Evolutionary conservation across 2,113 vertebrate genomes (phyloP), one percentile per base, ranked within the genome.

Genomic region (Nestor notabilis): DNA sequence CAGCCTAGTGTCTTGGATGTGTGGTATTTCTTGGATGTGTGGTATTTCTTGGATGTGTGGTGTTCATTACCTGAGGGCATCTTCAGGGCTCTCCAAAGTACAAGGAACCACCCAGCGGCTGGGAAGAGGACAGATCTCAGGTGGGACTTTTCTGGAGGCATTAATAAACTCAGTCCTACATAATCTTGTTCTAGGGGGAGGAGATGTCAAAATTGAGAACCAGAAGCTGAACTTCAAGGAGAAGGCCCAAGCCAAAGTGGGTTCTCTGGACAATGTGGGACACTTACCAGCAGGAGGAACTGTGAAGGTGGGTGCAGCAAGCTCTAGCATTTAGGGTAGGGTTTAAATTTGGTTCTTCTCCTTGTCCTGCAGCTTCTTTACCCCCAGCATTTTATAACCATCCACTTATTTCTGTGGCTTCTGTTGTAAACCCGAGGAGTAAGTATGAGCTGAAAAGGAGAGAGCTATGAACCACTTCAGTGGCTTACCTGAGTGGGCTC

Each of bases 141-240:
- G 6, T 25, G 90, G 63, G 18, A 39, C 35, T 35, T 35, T 13
- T 46, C 60, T 25, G 23, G 25, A 61, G 33, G 16, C 13, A 21
- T 5, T 13, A 43, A 43, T 39, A 10, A 49, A 10, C 61, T 86
- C 33, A n/a, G 18, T 41, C 41, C 87, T 41, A 2, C 50, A 5
- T 43, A 0, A 0, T 78, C 68, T 85, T 37, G 2, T 95, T 93
- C 37, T 85, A 99, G 99, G 99, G 3, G 99, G 99, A 52, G 99
- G 99, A 17, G 99, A 98, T 1, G 97, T 99, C 92, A 99, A 99
- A 98, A 99, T 99, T 3, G 99, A 99, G 95, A 98, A 98, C 76
- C 99, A 99, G 97, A 99, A 99, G 96, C 85, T 99, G 95, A 99
- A 98, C 97, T 98, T 98, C 82, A 99, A 99, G 97, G 99, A 99